Evolutionary conservation across 2,797 vertebrate species (phyloP).

Genomic region (Microctenopoma lineatum): DNA sequence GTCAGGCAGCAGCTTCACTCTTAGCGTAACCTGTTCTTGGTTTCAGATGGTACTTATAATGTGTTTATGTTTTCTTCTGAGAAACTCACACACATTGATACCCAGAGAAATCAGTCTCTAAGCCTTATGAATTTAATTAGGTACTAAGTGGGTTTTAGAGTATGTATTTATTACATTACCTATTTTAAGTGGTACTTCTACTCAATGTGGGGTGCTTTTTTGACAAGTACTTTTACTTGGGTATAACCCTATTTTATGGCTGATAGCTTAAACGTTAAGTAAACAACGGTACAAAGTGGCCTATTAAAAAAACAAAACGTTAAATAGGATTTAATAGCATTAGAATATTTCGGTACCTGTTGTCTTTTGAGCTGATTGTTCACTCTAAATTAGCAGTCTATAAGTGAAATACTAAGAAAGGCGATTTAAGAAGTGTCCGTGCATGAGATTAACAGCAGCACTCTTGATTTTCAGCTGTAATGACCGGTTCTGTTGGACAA

Average conservation of each 20-base stretch:
- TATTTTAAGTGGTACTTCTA: no score
- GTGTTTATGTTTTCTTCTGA: no score
- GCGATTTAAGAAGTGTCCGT: not conserved
- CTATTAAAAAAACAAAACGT: not conserved
- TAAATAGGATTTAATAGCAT: not conserved
- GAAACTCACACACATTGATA: no score
- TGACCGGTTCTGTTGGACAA: conserved; percentile 37
- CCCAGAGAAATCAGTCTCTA: no score
- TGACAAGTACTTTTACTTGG: no score
- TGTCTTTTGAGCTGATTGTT: not conserved
- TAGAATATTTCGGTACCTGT: not conserved
- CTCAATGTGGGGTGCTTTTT: no score
- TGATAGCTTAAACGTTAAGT: not conserved
- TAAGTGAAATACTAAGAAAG: not conserved
- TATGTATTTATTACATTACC: no score
- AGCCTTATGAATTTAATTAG: no score
- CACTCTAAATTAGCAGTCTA: no score
- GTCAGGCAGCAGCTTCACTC: not conserved
- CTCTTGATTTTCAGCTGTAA: conserved; percentile 1
- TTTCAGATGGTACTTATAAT: no score
- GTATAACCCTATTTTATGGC: not conserved
- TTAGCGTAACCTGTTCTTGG: not conserved
- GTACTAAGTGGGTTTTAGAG: no score
- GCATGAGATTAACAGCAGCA: not conserved
- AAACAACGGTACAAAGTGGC: not conserved